Conservation (phyloP, 2,888 invertebrate species). For the Parascotia fuliginaria region DNA sequence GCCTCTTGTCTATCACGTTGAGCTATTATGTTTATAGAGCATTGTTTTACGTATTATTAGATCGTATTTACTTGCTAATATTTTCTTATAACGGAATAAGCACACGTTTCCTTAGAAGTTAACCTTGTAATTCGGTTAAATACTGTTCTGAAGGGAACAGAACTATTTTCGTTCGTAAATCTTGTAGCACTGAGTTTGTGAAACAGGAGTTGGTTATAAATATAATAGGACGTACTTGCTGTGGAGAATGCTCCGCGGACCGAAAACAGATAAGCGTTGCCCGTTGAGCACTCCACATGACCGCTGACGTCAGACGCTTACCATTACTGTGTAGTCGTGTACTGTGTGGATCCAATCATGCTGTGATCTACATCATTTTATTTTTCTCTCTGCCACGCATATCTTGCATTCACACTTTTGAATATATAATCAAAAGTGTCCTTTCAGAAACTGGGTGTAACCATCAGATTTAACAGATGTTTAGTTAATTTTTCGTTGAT, state of each 20-base stretch:
- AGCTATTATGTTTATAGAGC: slow-evolving; percentile 24
- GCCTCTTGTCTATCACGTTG: slow-evolving; percentile 29
- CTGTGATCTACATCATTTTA: background rate
- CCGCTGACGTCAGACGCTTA: slow-evolving; percentile 59
- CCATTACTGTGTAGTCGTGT: slow-evolving; percentile 7
- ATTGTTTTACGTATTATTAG: slow-evolving; percentile 20
- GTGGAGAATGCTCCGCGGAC: slow-evolving; percentile 64
- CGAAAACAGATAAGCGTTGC: slow-evolving; percentile 68
- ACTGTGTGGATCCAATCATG: slow-evolving; percentile 2
- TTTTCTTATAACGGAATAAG: background rate
- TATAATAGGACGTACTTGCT: slow-evolving; percentile 47
- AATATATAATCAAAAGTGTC: background rate
- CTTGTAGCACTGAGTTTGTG: background rate
- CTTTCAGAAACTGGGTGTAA: too few relatives aligned
- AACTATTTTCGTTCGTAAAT: background rate
- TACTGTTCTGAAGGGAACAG: background rate
- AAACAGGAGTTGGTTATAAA: slow-evolving; percentile 41
- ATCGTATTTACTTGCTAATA: slow-evolving; percentile 1
- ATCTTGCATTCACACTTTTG: background rate
- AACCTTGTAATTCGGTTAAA: background rate
- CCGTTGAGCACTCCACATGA: slow-evolving; percentile 48
- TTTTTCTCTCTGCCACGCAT: background rate
- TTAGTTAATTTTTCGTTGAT: too few relatives aligned
- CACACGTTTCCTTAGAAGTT: background rate
- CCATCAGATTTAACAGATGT: too few relatives aligned